Evolutionary conservation across 2,113 vertebrate genomes (phyloP), one percentile per base, ranked within the genome.

Genomic region (Indri indri): DNA sequence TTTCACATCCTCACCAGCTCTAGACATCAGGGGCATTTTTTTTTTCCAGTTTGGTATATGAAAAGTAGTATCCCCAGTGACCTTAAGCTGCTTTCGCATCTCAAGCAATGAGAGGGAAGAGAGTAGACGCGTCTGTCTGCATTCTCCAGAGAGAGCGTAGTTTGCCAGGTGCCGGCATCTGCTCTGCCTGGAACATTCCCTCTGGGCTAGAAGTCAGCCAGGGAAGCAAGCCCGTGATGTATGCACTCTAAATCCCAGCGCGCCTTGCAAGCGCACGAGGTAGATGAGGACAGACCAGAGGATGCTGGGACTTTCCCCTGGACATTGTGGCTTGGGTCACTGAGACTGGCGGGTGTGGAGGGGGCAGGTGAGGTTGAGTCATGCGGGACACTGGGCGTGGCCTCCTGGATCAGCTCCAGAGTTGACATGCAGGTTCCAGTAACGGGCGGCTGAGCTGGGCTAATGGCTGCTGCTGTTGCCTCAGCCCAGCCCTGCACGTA

Each of bases 301-400:
- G 90, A 59, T 34, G 37, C 59, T 37, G 96, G 94, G 96, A 87
- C 86, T 96, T 96, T 93, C 82, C 82, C 92, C 91, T 65, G 0
- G 17, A 59, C 16, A 45, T 5, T 3, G 11, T 34, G 12, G 37
- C n/a, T 40, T 27, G 18, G 96, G 93, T 94, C 81, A 42, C 59
- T 1, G 42, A 74, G 85, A 23, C 34, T 50, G 88, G 90, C 93
- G 94, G 94, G 95, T 92, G 96, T 90, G 92, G 85, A 63, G 88
- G n/a, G 63, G 88, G 88, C 98, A 96, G 98, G 96, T 97, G 96
- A 97, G 86, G 37, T 83, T 95, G 97, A 97, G 97, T 98, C 97
- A 98, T 40, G 65, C 2, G 0, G 92, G 96, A 57, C 66, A 27
- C 88, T 74, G 96, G 97, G 97, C 32, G 96, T 93, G 95, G 97